Conservation (phyloP, 2,888 invertebrate species). For the Timandra comae region DNA sequence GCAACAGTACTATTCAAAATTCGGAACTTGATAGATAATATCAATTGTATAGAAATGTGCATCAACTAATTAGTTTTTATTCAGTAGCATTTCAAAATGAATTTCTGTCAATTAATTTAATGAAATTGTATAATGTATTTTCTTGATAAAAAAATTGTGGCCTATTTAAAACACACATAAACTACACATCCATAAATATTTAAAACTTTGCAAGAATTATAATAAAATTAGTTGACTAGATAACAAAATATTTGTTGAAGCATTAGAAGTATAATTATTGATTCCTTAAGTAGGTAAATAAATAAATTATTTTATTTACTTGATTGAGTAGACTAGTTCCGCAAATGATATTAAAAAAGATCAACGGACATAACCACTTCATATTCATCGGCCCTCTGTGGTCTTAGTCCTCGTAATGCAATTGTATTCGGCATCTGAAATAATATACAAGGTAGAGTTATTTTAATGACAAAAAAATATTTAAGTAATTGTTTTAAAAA, state of each 20-base stretch:
- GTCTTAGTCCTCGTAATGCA: slow-evolving; percentile 22
- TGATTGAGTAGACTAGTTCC: slow-evolving; percentile 37
- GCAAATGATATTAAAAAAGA: slow-evolving; percentile 40
- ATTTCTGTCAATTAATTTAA: not conserved
- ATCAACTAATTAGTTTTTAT: not conserved
- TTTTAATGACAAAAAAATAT: not conserved
- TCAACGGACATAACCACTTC: slow-evolving; percentile 49
- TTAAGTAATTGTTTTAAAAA: no score
- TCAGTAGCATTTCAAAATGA: slow-evolving; percentile 7
- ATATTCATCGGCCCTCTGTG: slow-evolving; percentile 44
- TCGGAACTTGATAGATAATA: slow-evolving; percentile 8
- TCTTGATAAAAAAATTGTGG: no score
- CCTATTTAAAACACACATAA: no score
- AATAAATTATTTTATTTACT: no score
- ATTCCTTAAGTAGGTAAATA: no score
- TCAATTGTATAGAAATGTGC: not conserved
- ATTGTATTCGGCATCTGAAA: slow-evolving; percentile 50
- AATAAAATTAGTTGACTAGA: no score
- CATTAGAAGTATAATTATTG: no score
- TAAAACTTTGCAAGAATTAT: no score
- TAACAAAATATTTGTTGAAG: no score
- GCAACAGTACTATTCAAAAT: slow-evolving; percentile 26
- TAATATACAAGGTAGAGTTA: slow-evolving; percentile 1
- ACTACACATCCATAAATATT: no score
- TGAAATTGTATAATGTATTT: no score